phyloP scores from a whole-genome alignment of 2,888 invertebrate species.

The Hirudinaria manillensis region DNA sequence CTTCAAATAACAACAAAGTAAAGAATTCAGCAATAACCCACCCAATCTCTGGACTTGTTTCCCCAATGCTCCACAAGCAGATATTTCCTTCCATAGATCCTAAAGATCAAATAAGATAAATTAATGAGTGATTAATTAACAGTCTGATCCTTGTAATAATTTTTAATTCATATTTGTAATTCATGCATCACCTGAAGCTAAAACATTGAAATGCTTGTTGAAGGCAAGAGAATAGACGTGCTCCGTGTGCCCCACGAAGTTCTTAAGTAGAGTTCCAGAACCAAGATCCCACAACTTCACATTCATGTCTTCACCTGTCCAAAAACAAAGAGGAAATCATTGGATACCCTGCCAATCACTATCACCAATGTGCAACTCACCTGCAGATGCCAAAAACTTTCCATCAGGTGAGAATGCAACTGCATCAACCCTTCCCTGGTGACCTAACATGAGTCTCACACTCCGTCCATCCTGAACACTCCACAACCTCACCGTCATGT shows the following conservation, averaged over 20 bases:
- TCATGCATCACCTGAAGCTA: conserved; percentile 61
- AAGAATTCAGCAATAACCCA: not conserved
- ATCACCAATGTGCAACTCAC: conserved; percentile 54
- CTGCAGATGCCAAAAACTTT: conserved; percentile 74
- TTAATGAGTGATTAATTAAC: not conserved
- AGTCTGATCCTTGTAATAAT: no score
- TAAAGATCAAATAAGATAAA: not conserved
- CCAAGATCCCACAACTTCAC: conserved; percentile 70
- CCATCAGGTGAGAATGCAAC: conserved; percentile 80
- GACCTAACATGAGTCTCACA: conserved; percentile 67
- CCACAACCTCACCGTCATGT: conserved; percentile 82
- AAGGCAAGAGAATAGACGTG: conserved; percentile 64
- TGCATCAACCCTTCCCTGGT: conserved; percentile 68
- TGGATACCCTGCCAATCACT: not conserved
- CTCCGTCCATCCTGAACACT: conserved; percentile 74
- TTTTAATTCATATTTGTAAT: no score
- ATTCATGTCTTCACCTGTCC: conserved; percentile 36
- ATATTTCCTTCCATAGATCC: conserved; percentile 5
- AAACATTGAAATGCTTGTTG: conserved; percentile 60
- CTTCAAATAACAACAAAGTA: not conserved
- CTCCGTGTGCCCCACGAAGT: conserved; percentile 64
- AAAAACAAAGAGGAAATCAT: not conserved
- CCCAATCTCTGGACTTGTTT: not conserved
- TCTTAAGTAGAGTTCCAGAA: conserved; percentile 62
- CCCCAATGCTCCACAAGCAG: not conserved